Conservation (phyloP, 2,888 invertebrate genomes). For the Julus scanicus region DNA sequence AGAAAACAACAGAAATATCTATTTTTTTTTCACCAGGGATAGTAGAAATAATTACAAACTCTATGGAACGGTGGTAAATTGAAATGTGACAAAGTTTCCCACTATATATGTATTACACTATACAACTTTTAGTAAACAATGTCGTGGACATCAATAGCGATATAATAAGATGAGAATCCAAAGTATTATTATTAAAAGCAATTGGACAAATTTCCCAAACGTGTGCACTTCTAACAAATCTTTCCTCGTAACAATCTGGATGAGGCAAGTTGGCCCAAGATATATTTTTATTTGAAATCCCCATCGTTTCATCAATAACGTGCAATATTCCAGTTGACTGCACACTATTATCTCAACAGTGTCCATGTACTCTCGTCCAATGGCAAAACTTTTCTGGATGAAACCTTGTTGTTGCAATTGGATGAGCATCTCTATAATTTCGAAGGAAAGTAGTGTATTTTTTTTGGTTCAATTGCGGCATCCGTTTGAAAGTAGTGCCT, state of each 20-base stretch:
- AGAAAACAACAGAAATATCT: too few species aligned
- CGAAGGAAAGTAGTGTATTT: background rate
- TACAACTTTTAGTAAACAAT: too few species aligned
- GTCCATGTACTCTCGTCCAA: background rate
- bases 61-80: too few species aligned
- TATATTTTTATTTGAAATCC: background rate
- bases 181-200: too few species aligned
- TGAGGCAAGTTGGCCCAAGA: background rate
- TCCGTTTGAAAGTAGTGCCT: background rate
- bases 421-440: constrained; percentile 27
- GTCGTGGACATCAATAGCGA: too few species aligned
- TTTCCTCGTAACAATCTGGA: background rate
- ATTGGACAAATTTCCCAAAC: too few species aligned
- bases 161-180: too few species aligned
- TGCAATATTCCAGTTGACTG: background rate
- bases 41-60: too few species aligned
- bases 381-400: constrained; percentile 15
- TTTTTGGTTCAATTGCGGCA: background rate
- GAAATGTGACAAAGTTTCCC: too few species aligned
- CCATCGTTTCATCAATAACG: background rate
- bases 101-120: too few species aligned
- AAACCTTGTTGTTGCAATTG: background rate
- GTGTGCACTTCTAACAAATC: background rate
- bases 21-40: too few species aligned
- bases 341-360: background rate